These are phyloP conservation scores for Puma concolor DNA, from an alignment of 2,113 vertebrate genomes.

Conservation along the genomic window DNA sequence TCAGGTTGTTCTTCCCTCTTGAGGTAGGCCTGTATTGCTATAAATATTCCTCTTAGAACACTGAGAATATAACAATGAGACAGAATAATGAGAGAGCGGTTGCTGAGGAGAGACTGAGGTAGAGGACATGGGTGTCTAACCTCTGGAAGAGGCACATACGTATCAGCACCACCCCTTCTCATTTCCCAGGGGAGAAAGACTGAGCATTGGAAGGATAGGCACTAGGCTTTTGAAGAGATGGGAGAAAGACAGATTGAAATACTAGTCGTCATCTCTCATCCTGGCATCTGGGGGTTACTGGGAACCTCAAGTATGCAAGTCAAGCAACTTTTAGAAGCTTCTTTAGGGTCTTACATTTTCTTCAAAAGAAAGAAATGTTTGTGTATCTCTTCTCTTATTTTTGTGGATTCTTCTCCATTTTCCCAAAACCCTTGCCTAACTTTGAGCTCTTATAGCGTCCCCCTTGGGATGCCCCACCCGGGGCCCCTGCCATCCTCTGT, in stretches of 20 bases:
- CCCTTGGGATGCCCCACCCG: background rate
- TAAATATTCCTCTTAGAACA: background rate
- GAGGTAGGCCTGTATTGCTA: too few species aligned
- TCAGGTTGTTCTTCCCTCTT: too few species aligned
- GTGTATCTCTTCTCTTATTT: background rate
- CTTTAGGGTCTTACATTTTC: background rate
- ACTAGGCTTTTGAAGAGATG: background rate
- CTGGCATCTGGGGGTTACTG: background rate
- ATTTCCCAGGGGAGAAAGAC: background rate
- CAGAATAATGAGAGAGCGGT: background rate
- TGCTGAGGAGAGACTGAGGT: background rate
- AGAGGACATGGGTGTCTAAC: too few species aligned
- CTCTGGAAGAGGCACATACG: background rate
- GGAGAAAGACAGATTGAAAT: background rate
- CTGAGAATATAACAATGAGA: background rate
- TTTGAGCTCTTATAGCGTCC: background rate
- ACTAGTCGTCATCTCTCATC: background rate
- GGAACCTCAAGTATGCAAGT: background rate
- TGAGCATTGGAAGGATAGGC: background rate
- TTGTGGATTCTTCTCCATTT: background rate
- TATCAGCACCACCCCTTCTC: background rate
- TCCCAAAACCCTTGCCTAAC: background rate
- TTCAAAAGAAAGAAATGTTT: background rate
- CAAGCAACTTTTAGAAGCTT: background rate
- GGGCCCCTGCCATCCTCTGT: background rate